Evolutionary conservation across 2,797 vertebrate species (phyloP), one percentile per base, ranked within the genome.

Genomic region (Menidia menidia): DNA sequence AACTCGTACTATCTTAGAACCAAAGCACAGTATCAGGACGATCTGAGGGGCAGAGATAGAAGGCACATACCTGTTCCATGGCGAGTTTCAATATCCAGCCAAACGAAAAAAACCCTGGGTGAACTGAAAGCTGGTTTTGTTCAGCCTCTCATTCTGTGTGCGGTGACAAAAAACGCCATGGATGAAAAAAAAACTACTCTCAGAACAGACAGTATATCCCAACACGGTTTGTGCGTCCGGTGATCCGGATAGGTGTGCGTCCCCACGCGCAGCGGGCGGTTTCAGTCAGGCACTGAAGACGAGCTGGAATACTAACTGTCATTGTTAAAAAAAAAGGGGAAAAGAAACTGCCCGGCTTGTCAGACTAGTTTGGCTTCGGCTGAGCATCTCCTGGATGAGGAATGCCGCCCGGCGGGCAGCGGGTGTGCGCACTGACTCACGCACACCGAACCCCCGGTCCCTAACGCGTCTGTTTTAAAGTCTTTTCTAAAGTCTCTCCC

Each of bases 341-440:
- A 44, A 75, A 80, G 74, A 89, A 81, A 91, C 80, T 18, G 87
- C 56, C 77, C 0, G 72, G 85, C 93, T 75, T 12, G 93, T 93
- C 85, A 80, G 84, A 94, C 94, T 39, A 79, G 94, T 94, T 89
- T 60, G 55, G 39, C 58, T 14, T 66, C 7, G 33, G 75, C 18
- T 64, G 55, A 50, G 59, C 39, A 19, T 44, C 67, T 79, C 78
- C 82, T 67, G 58, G n/a, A 47, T 51, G 78, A 82, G 88, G 92
- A 95, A 95, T 95, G 94, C 59, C 0, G 86, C 84, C 78, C 7
- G 56, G 83, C 93, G 78, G 82, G 93, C 75, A 72, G 44, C 18
- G 47, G 60, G 60, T 64, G 59, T 48, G 15, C 60, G 60, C 51
- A 39, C 44, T 82, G 87, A 88, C 51, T 90, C 89, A 89, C 35